Evolutionary conservation across 2,113 vertebrate species (phyloP).

Genomic region (Vicugna pacos): DNA sequence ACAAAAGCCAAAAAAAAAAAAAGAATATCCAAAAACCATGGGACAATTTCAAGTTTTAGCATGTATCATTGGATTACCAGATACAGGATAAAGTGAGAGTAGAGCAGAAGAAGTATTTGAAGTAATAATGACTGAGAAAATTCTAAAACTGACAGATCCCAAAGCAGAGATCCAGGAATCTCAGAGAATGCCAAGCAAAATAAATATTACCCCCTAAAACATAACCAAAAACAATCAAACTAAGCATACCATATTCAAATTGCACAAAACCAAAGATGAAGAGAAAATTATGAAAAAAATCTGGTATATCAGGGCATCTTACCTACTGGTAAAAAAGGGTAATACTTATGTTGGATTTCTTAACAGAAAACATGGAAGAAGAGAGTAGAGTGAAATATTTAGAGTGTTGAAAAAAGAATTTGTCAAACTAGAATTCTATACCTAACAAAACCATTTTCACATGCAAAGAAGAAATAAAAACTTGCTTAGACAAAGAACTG

Average conservation of each 20-base stretch:
- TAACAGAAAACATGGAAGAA: neutral
- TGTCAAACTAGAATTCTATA: neutral
- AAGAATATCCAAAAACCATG: neutral
- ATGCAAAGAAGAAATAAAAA: neutral
- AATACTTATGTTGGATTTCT: neutral
- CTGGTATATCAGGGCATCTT: neutral
- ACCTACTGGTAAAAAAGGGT: neutral
- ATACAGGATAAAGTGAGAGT: neutral
- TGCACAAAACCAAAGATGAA: neutral
- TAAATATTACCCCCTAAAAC: neutral
- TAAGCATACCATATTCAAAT: neutral
- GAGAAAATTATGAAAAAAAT: neutral
- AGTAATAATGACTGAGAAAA: neutral
- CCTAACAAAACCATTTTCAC: neutral
- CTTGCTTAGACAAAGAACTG: neutral
- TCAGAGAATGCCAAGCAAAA: neutral
- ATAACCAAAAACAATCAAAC: neutral
- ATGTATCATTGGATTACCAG: neutral
- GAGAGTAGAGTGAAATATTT: neutral
- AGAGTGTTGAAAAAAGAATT: neutral
- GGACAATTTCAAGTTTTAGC: neutral
- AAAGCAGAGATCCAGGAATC: neutral
- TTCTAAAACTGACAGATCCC: neutral
- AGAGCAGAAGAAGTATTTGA: neutral
- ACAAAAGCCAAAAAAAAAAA: neutral